Evolutionary conservation across 1,140 invertebrate species (phyloP).

Genomic region (Drosophila biarmipes): DNA sequence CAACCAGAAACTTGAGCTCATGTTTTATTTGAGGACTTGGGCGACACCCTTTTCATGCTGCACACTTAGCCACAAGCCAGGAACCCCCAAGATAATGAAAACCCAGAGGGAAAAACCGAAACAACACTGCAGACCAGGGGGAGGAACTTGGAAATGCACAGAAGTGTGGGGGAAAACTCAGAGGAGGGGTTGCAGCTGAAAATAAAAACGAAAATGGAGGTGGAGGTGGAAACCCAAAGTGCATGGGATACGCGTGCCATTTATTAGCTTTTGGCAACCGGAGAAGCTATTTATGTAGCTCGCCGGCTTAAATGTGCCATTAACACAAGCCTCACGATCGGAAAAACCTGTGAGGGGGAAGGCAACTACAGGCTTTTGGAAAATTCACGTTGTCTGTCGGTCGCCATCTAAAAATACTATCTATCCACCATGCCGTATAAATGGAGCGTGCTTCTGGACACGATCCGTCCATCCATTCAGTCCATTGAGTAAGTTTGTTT

Average conservation of each 20-base stretch:
- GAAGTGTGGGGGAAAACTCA: slow-evolving; percentile 3
- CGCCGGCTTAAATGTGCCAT: slow-evolving; percentile 62
- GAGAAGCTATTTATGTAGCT: slow-evolving; percentile 1
- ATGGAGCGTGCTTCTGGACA: slow-evolving; percentile 39
- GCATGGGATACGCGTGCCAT: slow-evolving; percentile 55
- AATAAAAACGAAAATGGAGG: background rate
- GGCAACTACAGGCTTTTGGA: background rate
- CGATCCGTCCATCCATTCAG: slow-evolving; percentile 30
- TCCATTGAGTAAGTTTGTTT: slow-evolving; percentile 54
- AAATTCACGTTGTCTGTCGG: slow-evolving; percentile 10
- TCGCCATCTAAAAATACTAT: slow-evolving; percentile 27
- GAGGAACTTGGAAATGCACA: slow-evolving; percentile 39
- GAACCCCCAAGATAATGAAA: slow-evolving; percentile 49
- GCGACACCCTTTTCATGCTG: slow-evolving; percentile 54
- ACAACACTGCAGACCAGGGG: slow-evolving; percentile 5
- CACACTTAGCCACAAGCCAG: slow-evolving; percentile 15
- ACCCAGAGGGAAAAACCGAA: slow-evolving; percentile 24
- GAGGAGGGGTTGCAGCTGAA: no score
- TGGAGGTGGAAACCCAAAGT: slow-evolving; percentile 5
- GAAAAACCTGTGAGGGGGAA: background rate
- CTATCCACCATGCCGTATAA: background rate
- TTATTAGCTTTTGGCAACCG: slow-evolving; percentile 58
- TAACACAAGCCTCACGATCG: slow-evolving; percentile 37
- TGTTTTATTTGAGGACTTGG: slow-evolving; percentile 37
- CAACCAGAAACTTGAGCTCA: slow-evolving; percentile 13